Evolutionary conservation across 2,797 vertebrate species (phyloP), one percentile per base, ranked within the genome.

Genomic region (Oryzias sinensis): DNA sequence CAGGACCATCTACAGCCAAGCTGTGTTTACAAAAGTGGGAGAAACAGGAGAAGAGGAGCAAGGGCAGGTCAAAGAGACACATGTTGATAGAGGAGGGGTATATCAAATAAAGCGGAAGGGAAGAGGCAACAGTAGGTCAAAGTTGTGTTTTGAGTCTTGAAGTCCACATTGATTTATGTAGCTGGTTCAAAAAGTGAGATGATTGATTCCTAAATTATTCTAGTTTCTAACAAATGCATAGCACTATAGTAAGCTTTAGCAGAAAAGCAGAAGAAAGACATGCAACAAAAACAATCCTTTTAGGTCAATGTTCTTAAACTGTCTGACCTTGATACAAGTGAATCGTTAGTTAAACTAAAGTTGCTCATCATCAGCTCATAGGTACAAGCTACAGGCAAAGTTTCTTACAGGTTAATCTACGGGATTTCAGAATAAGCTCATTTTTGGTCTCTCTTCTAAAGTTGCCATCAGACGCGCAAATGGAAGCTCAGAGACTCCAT

Each of bases 61-160:
- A 80, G 67, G 80, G 65, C 62, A 80, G 74, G 80, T 84, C 84
- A 83, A 65, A 84, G 61, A 72, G 62, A 81, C n/a, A 8, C 56
- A 13, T 29, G 16, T 45, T 62, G 62, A 80, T 60, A 63, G 61
- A 65, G 43, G 43, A 80, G 54, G 66, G 59, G 56, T 71, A 60
- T 44, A 68, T 64, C 72, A 72, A 74, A 70, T 71, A 60, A 65
- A 43, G 52, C 41, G 1, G 17, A 68, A 37, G 42, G 8, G 57
- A 22, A 51, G 45, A 52, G 17, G 47, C 4, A 7, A 49, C 59
- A 29, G 43, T n/a, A 46, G 43, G 17, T 20, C 16, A 60, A 22
- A 4, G 33, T n/a, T 49, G 58, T 40, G 42, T 60, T 76, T 22
- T 52, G 48, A 17, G 44, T 57, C 40, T 24, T 53, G 29, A 49